Base-by-base conservation (phyloP, 2,113 vertebrate species). In the Gyps fulvus region DNA sequence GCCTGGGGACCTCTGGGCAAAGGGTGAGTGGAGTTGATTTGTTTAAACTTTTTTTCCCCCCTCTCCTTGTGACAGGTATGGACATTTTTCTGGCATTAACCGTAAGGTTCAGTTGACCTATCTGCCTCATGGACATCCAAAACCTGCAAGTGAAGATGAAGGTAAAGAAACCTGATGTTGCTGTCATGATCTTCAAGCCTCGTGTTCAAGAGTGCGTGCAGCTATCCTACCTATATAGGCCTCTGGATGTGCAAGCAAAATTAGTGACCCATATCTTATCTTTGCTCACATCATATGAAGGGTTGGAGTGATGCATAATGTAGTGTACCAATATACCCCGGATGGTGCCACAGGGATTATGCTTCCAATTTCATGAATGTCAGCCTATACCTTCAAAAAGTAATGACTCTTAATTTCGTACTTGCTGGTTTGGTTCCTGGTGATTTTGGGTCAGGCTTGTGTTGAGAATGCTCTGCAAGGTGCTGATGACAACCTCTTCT, bases 21-120 rank as follows among this genome's bases (percentile, higher is more conserved):
- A 69, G 63, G 19, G 13, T 59, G n/a, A 22, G 29, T 42, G 27
- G 26, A 71, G 47, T 6, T 92, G 25, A 15, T 61, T n/a, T 45
- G 11, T 74, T 91, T 69, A 61, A 31, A 8, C 15, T 23, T 8
- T 29, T 9, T 27, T 45, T 1, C 13, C 29, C 43, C 32, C 63
- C 22, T 59, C 58, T 74, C 72, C 32, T 63, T 65, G 25, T 87
- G 83, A 27, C 97, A 99, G 99, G 99, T 99, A 99, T 22, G 99
- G 99, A 12, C 99, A 99, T 97, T 99, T 99, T 97, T 99, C 99
- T 66, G 99, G 99, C 83, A 99, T 99, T 97, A 99, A 99, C 97
- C 98, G 99, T 87, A 99, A 99, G 92, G 99, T 99, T 69, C 99
- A 99, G 93, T 94, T 99, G 71, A 99, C 99, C 18, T 99, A 99